Base-by-base conservation (phyloP, 2,113 vertebrate genomes). In the Xerus inauris region DNA sequence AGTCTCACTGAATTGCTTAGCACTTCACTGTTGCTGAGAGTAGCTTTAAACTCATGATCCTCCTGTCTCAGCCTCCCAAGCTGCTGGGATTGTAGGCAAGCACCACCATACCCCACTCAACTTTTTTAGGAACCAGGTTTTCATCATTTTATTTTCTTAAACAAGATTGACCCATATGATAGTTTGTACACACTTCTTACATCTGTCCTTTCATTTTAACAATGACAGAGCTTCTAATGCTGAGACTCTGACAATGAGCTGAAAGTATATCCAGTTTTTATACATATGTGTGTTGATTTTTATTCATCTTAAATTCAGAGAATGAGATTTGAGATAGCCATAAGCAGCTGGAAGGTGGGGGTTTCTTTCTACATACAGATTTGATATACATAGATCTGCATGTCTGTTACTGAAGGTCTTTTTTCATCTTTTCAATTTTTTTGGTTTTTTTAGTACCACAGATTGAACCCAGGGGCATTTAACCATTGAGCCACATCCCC, bases 111-210 rank as follows among this genome's bases (percentile, higher is more conserved):
- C n/a, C n/a, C n/a, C n/a, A n/a, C n/a, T 76, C 5, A 94, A 71
- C 14, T 73, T 49, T 89, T 92, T 83, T 10, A 54, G 87, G 59
- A 89, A 80, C 20, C 59, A 71, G 0, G 3, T 77, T 93, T 69
- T 62, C 22, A 42, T 93, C n/a, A 51, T 75, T 87, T 82, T 75
- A 76, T 93, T 92, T 94, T 86, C 38, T 94, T 90, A 90, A 91
- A 9, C n/a, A n/a, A 88, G 40, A 89, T 62, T 84, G 17, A 45
- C 62, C 0, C 14, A 2, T 87, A 8, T 59, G 22, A 76, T 45
- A 90, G 8, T 92, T 71, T 73, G 62, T 47, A 89, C 83, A 82
- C 45, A 13, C n/a, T 65, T 79, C 38, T 35, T 11, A 12, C n/a
- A 76, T 67, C 20, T 26, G 17, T 19, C 73, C 35, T 87, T 35